Base-by-base conservation (phyloP, 2,888 invertebrate genomes). In the Plusia festucae region DNA sequence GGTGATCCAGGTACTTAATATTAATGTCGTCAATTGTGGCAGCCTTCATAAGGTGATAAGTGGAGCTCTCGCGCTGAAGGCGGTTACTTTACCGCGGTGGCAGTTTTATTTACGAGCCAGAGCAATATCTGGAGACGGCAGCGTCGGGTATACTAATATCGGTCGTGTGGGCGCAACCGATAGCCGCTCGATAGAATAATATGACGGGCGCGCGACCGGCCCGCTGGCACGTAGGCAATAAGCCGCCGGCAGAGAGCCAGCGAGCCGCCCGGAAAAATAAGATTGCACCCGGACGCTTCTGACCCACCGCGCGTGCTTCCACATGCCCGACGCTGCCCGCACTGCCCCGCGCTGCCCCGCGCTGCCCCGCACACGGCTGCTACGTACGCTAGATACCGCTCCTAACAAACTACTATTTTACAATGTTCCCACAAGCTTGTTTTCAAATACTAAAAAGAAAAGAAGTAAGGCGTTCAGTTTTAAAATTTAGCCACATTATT, bases 181-280 rank as follows among this genome's bases (percentile, higher is more conserved):
- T 94, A 94, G 93, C 87, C 89, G 90, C 86, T 88, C 92, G 92
- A 93, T 94, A 92, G 94, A 93, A 94, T 94, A 94, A 94, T 94
- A 94, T 93, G 94, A 93, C 92, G 90, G 90, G 89, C 83, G 88
- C 86, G 89, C 87, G 90, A 86, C 90, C 88, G 89, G 85, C 84
- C 88, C 88, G 87, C 85, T 87, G 91, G 93, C 94, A 95, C 94
- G 94, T 95, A 94, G 93, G 94, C 94, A 95, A 95, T 95, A 95
- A 94, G 94, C 93, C 90, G 86, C 90, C 89, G 92, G 91, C 93
- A 90, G 86, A 84, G 87, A 85, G 91, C 93, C 90, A 90, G 89
- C 88, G 86, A 84, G 83, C 88, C 87, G 87, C 84, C 85, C 90
- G 90, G 92, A 91, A 92, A 93, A 94, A 94, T 94, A 93, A 93